These are phyloP conservation scores for Epinotia ramella DNA, from an alignment of 2,888 invertebrate genomes.

Conservation along the genomic window DNA sequence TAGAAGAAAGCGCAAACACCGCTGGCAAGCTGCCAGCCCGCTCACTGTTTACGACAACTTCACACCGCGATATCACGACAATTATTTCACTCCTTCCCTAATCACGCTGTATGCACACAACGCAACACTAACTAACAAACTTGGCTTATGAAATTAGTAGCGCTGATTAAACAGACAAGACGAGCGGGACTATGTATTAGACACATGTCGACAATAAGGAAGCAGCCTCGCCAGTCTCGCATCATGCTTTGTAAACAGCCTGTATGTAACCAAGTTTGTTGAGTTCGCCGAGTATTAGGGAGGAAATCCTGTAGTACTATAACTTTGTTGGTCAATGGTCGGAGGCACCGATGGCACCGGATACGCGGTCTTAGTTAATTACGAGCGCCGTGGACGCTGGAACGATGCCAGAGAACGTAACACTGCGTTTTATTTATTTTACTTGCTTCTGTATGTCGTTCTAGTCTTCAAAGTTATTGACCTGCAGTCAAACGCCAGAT, in stretches of 20 bases:
- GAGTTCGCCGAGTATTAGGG: constrained; percentile 4
- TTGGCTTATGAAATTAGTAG: constrained; percentile 13
- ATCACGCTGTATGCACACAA: constrained; percentile 4
- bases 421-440: constrained; percentile 5
- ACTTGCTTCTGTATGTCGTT: neutral
- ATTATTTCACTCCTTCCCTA: constrained; percentile 27
- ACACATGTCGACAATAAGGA: constrained; percentile 15
- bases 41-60: constrained; percentile 39
- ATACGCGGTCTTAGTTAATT: constrained; percentile 11
- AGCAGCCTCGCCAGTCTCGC: constrained; percentile 1
- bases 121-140: constrained; percentile 13
- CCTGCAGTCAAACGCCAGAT: neutral
- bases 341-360: constrained; percentile 5
- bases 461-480: neutral
- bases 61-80: constrained; percentile 32
- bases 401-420: constrained; percentile 11
- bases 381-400: neutral
- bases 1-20: constrained; percentile 39
- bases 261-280: neutral
- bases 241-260: constrained; percentile 12
- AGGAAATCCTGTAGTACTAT: constrained; percentile 1
- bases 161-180: constrained; percentile 12
- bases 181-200: neutral
- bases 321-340: neutral
- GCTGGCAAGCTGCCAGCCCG: constrained; percentile 44